These are phyloP conservation scores for Parnassius orleans DNA, from an alignment of 2,888 invertebrate genomes.

Conservation along the genomic window DNA sequence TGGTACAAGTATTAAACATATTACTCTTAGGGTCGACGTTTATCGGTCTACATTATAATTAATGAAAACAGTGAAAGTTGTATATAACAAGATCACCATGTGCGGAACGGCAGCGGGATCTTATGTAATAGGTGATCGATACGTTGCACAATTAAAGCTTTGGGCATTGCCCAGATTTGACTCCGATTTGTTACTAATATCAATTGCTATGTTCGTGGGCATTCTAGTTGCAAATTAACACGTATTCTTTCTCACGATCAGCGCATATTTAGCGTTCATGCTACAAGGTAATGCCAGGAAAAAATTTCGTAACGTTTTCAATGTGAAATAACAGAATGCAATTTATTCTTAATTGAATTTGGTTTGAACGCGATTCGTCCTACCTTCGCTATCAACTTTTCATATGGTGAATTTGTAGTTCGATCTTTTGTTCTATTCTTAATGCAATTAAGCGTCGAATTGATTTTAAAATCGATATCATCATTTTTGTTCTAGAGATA, in stretches of 20 bases:
- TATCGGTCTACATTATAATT: neutral
- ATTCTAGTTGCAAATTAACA: slow-evolving; percentile 4
- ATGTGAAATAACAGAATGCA: too few species aligned
- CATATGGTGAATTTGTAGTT: too few species aligned
- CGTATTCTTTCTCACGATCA: slow-evolving; percentile 16
- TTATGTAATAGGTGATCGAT: slow-evolving; percentile 38
- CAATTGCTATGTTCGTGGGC: neutral
- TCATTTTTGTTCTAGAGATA: too few species aligned
- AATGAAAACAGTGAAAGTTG: slow-evolving; percentile 33
- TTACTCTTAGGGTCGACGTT: too few species aligned
- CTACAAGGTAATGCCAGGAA: neutral
- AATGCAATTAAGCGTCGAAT: too few species aligned
- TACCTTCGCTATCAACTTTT: too few species aligned
- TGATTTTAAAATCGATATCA: too few species aligned
- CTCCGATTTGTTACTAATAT: neutral
- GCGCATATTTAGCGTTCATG: slow-evolving; percentile 1
- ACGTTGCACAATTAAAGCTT: slow-evolving; percentile 38
- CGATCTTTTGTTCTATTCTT: too few species aligned
- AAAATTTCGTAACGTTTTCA: slow-evolving; percentile 4
- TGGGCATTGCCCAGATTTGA: slow-evolving; percentile 26
- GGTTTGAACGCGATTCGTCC: too few species aligned
- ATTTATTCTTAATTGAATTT: too few species aligned
- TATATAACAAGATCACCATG: slow-evolving; percentile 36
- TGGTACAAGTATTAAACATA: too few species aligned
- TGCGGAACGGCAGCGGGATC: slow-evolving; percentile 29